Evolutionary conservation across 1,140 invertebrate species (phyloP).

Genomic region (Zaprionus ornatus): DNA sequence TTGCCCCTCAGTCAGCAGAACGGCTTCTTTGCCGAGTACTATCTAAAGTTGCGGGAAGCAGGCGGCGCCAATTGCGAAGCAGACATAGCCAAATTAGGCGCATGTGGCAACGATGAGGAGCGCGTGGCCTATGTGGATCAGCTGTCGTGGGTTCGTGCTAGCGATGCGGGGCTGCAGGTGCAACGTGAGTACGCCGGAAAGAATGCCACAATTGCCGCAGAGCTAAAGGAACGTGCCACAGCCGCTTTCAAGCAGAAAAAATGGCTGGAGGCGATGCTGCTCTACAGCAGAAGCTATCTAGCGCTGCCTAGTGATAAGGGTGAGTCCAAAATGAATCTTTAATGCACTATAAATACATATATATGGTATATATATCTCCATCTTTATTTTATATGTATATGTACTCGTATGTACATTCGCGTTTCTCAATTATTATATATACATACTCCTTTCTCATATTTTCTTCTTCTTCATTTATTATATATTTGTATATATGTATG

Average conservation of each 20-base stretch:
- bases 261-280: slow-evolving; percentile 89
- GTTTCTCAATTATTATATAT: no score
- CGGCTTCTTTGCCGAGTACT: slow-evolving; percentile 80
- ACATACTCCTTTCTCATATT: no score
- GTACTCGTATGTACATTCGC: no score
- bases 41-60: slow-evolving; percentile 65
- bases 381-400: no score
- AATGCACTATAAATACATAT: no score
- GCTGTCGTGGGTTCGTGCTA: slow-evolving; percentile 59
- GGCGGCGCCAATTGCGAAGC: slow-evolving; percentile 53
- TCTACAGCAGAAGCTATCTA: slow-evolving; percentile 90
- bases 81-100: slow-evolving; percentile 56
- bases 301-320: slow-evolving; percentile 87
- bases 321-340: slow-evolving; percentile 68
- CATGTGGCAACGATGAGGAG: slow-evolving; percentile 71
- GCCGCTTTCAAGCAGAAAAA: slow-evolving; percentile 90
- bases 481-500: no score
- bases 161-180: slow-evolving; percentile 70
- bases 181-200: slow-evolving; percentile 85
- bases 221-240: slow-evolving; percentile 91
- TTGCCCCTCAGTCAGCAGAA: slow-evolving; percentile 69
- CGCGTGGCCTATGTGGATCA: slow-evolving; percentile 76
- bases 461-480: neutral
- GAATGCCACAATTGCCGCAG: slow-evolving; percentile 86
- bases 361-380: no score